These are phyloP conservation scores for Hippolais icterina DNA, from an alignment of 2,113 vertebrate species.

Conservation along the genomic window DNA sequence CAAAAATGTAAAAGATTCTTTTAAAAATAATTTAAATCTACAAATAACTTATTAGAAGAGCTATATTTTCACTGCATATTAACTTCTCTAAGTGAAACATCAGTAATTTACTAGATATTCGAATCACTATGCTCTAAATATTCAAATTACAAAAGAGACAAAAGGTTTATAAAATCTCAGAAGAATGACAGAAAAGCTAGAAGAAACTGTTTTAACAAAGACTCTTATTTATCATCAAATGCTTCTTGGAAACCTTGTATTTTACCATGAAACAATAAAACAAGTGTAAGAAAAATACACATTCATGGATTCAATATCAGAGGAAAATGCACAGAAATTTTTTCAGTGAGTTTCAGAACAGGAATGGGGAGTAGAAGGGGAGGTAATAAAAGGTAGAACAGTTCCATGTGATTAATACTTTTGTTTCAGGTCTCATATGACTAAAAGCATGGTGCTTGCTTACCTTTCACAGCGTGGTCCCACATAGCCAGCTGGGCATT, in stretches of 20 bases:
- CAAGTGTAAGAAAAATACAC: not conserved
- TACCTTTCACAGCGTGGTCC: conserved; percentile 92
- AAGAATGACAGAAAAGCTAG: not conserved
- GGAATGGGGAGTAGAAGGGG: not conserved
- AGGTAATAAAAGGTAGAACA: not conserved
- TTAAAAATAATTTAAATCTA: not conserved
- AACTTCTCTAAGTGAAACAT: not conserved
- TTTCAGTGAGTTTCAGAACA: not conserved
- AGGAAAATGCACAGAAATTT: conserved; percentile 1
- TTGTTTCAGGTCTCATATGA: not conserved
- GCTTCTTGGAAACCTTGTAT: not conserved
- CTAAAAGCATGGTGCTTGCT: conserved; percentile 31
- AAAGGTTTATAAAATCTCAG: conserved; percentile 52
- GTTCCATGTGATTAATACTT: not conserved
- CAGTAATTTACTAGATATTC: conserved; percentile 33
- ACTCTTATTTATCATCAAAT: not conserved
- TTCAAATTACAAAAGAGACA: conserved; percentile 41
- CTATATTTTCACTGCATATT: conserved; percentile 8
- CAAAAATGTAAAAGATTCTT: not conserved
- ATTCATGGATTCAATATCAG: not conserved
- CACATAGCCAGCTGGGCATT: conserved; percentile 81
- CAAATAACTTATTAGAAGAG: conserved; percentile 36
- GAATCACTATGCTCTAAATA: conserved; percentile 16
- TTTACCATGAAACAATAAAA: conserved; percentile 9
- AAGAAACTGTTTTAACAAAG: not conserved